phyloP scores from a whole-genome alignment of 2,797 vertebrate species.

The Rhabdomys pumilio region DNA sequence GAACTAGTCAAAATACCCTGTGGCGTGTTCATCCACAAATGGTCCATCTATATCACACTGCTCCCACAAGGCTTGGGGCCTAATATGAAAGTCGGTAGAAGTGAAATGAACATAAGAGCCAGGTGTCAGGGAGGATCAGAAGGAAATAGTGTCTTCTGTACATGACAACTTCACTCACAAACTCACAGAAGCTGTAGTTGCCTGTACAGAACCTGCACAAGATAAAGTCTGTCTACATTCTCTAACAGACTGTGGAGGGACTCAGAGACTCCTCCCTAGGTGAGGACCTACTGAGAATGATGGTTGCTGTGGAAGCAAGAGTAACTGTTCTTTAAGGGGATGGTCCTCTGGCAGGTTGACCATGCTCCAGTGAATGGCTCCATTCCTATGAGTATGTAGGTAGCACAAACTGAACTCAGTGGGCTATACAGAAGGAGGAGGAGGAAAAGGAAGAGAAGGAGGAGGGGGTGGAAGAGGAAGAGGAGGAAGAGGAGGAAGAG shows the following conservation, averaged over 20 bases:
- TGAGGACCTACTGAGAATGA: background rate
- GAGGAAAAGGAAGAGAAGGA: background rate
- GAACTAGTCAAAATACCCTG: background rate
- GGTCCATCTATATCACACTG: background rate
- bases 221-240: background rate
- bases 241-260: too few species aligned
- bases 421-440: background rate
- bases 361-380: background rate
- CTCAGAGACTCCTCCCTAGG: background rate
- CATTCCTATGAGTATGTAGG: background rate
- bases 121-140: background rate
- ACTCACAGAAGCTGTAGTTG: background rate
- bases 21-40: background rate
- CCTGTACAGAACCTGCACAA: background rate
- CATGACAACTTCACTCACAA: background rate
- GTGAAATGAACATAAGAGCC: background rate
- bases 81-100: background rate
- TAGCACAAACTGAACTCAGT: background rate
- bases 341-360: background rate
- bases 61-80: background rate
- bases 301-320: too few species aligned
- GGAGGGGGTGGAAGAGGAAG: too few species aligned
- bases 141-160: background rate
- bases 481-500: background rate
- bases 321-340: background rate